Evolutionary conservation across 1,140 invertebrate species (phyloP).

Genomic region (Lasioglossum baleicum): DNA sequence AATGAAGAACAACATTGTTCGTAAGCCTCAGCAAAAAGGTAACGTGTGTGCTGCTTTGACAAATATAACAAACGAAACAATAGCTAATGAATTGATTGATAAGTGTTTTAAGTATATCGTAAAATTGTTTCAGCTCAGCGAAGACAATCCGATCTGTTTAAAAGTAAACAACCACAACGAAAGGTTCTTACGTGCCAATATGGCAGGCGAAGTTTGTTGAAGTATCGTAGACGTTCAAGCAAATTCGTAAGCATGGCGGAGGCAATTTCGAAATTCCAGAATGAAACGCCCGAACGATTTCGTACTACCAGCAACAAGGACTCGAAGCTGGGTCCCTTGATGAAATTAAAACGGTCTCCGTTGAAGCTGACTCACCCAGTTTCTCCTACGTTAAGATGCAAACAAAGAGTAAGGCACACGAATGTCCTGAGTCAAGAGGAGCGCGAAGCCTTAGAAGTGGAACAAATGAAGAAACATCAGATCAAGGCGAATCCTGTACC

Average conservation of each 20-base stretch:
- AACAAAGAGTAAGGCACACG: constrained; percentile 66
- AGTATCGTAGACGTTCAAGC: constrained; percentile 38
- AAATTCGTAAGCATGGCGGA: constrained; percentile 78
- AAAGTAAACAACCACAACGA: constrained; percentile 9
- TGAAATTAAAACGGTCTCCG: constrained; percentile 55
- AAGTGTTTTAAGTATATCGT: no score
- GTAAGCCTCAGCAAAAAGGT: not conserved
- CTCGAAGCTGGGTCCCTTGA: constrained; percentile 53
- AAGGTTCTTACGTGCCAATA: constrained; percentile 52
- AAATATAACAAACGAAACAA: constrained; percentile 1
- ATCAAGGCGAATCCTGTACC: constrained; percentile 72
- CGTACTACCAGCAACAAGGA: constrained; percentile 59
- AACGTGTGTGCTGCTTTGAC: not conserved
- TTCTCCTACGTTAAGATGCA: constrained; percentile 76
- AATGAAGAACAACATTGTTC: not conserved
- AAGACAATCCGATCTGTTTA: constrained; percentile 43
- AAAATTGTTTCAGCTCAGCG: not conserved
- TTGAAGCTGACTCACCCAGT: constrained; percentile 72
- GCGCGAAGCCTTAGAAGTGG: constrained; percentile 68
- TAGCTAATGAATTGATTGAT: not conserved
- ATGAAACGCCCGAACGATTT: constrained; percentile 77
- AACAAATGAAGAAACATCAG: constrained; percentile 71
- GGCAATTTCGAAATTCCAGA: constrained; percentile 76
- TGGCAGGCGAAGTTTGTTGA: constrained; percentile 52
- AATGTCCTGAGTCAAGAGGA: constrained; percentile 68